Evolutionary conservation across 2,113 vertebrate species (phyloP).

Genomic region (Lontra canadensis): DNA sequence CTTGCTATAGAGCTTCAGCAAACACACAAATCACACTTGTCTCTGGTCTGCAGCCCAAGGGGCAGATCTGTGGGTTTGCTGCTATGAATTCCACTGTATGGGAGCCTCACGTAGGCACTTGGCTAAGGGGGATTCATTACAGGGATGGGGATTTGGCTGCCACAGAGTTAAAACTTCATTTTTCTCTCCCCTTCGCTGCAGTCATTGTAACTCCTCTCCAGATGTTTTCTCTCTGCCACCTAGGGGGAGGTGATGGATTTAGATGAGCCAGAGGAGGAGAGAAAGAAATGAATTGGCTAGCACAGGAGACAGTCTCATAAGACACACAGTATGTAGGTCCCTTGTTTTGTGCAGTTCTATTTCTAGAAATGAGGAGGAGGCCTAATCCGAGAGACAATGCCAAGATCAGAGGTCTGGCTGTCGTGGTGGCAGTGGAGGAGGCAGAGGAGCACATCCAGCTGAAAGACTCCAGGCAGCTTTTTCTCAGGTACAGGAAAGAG

Average conservation of each 20-base stretch:
- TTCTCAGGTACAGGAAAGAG: too few relatives aligned
- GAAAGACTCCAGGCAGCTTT: background rate
- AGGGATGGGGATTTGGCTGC: background rate
- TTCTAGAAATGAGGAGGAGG: background rate
- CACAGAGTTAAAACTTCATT: background rate
- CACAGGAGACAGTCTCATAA: background rate
- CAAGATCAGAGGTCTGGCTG: background rate
- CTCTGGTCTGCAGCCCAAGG: background rate
- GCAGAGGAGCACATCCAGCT: background rate
- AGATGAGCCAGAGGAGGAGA: background rate
- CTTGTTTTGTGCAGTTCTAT: background rate
- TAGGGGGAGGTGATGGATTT: background rate
- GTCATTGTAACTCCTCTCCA: conserved; percentile 40
- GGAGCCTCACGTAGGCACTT: background rate
- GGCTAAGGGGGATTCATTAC: background rate
- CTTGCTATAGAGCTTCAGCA: background rate
- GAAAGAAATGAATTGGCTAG: background rate
- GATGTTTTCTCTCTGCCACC: conserved; percentile 48
- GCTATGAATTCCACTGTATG: background rate
- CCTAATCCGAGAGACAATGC: accelerated
- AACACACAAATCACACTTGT: background rate
- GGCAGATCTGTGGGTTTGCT: background rate
- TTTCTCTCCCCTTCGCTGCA: background rate
- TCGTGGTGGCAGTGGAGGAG: accelerated
- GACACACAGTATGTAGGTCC: accelerated